Conservation (phyloP, 2,888 invertebrate genomes). For the Crossocerus cetratus region DNA sequence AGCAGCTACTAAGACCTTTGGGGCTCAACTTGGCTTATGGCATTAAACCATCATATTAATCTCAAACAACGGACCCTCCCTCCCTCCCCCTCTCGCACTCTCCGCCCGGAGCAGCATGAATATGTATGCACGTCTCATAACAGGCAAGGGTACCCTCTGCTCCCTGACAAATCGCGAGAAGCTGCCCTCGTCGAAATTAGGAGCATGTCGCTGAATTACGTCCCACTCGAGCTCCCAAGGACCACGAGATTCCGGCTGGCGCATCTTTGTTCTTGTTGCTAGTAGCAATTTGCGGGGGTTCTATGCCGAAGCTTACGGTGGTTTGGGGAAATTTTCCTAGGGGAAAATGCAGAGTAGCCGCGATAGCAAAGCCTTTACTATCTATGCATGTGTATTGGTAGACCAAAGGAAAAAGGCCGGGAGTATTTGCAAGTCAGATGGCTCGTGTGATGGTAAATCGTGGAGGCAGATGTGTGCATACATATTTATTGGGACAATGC, state of each 20-base stretch:
- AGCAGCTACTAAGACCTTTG: constrained; percentile 43
- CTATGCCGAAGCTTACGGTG: not conserved
- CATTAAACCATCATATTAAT: constrained; percentile 62
- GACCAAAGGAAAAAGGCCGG: not conserved
- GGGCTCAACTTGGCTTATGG: constrained; percentile 59
- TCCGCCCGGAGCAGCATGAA: constrained; percentile 53
- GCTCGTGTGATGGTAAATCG: not conserved
- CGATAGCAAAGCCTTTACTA: not conserved
- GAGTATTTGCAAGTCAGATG: not conserved
- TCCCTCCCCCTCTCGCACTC: not conserved
- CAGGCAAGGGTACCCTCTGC: constrained; percentile 44
- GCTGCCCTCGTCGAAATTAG: constrained; percentile 47
- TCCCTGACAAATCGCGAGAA: constrained; percentile 51
- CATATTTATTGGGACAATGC: not conserved
- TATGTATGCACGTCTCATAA: constrained; percentile 59
- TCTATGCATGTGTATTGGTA: too few relatives aligned
- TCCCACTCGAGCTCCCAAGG: too few relatives aligned
- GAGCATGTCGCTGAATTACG: constrained; percentile 56
- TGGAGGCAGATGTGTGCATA: not conserved
- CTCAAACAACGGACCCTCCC: constrained; percentile 54
- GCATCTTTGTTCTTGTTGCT: too few relatives aligned
- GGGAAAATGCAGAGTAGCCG: not conserved
- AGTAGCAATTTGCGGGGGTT: too few relatives aligned
- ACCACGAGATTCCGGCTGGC: too few relatives aligned
- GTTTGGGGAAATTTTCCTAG: not conserved